Percentiles rank a stretch among this genome's conserved stretches.
These are phyloP conservation scores for Rana temporaria DNA, from an alignment of 2,113 vertebrate species.

Conservation along the genomic window DNA sequence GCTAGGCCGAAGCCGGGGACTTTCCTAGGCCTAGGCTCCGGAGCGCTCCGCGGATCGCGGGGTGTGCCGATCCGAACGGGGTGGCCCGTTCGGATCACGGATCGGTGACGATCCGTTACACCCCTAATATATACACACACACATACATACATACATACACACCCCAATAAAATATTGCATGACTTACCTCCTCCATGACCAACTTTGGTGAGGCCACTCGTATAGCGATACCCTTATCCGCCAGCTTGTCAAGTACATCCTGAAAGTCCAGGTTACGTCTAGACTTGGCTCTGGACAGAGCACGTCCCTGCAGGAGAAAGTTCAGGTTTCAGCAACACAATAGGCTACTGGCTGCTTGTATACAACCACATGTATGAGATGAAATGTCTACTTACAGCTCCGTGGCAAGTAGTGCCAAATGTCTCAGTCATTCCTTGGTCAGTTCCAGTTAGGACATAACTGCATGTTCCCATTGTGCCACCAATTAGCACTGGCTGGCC, in stretches of 20 bases:
- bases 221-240: constrained; percentile 95
- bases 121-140: no score
- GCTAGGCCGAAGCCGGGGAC: no score
- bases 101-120: no score
- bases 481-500: constrained; percentile 96
- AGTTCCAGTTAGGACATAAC: constrained; percentile 95
- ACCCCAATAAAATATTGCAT: no score
- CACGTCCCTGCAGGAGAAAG: constrained; percentile 83
- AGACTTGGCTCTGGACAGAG: constrained; percentile 93
- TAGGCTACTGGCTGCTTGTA: no score
- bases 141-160: no score
- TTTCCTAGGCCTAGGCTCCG: no score
- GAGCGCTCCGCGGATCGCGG: no score
- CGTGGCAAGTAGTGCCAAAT: constrained; percentile 97
- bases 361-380: neutral
- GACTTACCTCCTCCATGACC: constrained; percentile 96
- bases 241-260: constrained; percentile 95
- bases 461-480: constrained; percentile 98
- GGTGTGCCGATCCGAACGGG: no score
- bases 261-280: constrained; percentile 97
- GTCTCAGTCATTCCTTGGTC: constrained; percentile 98
- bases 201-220: constrained; percentile 96
- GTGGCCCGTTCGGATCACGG: no score
- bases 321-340: neutral
- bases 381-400: constrained; percentile 81